Percentiles rank a stretch among this genome's conserved stretches.
Evolutionary conservation across 2,113 vertebrate species (phyloP).

Genomic region (Plecotus auritus): DNA sequence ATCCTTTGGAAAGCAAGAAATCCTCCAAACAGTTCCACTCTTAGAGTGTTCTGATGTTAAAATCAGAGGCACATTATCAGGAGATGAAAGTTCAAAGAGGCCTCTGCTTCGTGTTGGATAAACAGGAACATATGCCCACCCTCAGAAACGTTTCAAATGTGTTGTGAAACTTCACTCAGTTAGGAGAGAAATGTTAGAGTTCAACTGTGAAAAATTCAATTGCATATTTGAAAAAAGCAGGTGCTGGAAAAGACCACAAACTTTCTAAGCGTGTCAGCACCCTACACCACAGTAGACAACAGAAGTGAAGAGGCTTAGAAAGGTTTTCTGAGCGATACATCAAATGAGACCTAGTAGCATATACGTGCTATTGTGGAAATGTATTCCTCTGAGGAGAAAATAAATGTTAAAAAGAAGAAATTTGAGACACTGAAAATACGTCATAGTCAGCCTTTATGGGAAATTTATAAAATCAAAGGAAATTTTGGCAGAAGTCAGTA

Average conservation of each 20-base stretch:
- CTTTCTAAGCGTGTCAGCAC: conserved; percentile 51
- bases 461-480: neutral
- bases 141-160: conserved; percentile 73
- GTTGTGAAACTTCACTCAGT: conserved; percentile 70
- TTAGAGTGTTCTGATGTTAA: conserved; percentile 52
- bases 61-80: conserved; percentile 65
- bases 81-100: conserved; percentile 75
- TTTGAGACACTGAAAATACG: neutral
- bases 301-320: conserved; percentile 34
- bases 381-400: neutral
- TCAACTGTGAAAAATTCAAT: conserved; percentile 76
- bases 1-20: conserved; percentile 45
- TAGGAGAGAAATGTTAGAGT: conserved; percentile 72
- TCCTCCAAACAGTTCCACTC: conserved; percentile 38
- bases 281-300: neutral
- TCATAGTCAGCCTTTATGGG: neutral
- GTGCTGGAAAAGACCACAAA: conserved; percentile 69
- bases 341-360: conserved; percentile 12
- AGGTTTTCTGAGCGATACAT: conserved; percentile 16
- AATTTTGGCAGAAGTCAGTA: neutral
- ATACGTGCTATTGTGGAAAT: neutral
- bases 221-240: conserved; percentile 67
- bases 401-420: neutral
- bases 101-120: conserved; percentile 69
- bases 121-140: conserved; percentile 74